A percentile compares a stretch with the other conserved stretches of the same genome.
phyloP scores from a whole-genome alignment of 2,888 invertebrate species.

The Sarcophaga subvicina region DNA sequence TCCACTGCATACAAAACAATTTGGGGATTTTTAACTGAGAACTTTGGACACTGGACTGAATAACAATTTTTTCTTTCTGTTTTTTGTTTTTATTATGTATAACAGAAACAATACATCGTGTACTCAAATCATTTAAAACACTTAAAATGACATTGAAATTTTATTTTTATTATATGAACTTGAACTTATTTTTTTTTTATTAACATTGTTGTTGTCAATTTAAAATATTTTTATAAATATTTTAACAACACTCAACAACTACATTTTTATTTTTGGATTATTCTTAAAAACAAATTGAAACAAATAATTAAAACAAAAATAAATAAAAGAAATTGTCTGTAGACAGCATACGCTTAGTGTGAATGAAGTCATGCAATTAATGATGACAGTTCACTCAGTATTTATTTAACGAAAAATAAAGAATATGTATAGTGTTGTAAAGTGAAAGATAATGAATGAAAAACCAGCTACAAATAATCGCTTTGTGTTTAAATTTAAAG shows the following conservation, averaged over 20 bases:
- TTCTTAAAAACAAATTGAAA: too few species aligned
- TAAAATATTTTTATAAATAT: neutral
- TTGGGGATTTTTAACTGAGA: too few species aligned
- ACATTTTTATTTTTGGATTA: neutral
- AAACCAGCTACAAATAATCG: too few species aligned
- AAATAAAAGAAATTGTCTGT: neutral
- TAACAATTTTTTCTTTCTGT: too few species aligned
- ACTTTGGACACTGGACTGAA: too few species aligned
- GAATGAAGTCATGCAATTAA: neutral
- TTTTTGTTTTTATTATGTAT: too few species aligned
- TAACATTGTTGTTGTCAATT: neutral
- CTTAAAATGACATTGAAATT: constrained; percentile 37
- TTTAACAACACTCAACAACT: neutral
- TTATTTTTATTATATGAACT: constrained; percentile 36
- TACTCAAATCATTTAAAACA: neutral
- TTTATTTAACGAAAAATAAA: too few species aligned
- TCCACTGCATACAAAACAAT: too few species aligned
- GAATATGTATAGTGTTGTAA: neutral
- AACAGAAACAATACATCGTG: too few species aligned
- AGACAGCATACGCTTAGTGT: neutral
- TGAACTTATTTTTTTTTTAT: constrained; percentile 44
- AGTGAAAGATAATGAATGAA: neutral
- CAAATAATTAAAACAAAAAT: too few species aligned
- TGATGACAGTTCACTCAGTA: neutral
- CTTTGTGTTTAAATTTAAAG: too few species aligned